Base-by-base conservation (phyloP, 2,113 vertebrate genomes). In the Otus sunia region DNA sequence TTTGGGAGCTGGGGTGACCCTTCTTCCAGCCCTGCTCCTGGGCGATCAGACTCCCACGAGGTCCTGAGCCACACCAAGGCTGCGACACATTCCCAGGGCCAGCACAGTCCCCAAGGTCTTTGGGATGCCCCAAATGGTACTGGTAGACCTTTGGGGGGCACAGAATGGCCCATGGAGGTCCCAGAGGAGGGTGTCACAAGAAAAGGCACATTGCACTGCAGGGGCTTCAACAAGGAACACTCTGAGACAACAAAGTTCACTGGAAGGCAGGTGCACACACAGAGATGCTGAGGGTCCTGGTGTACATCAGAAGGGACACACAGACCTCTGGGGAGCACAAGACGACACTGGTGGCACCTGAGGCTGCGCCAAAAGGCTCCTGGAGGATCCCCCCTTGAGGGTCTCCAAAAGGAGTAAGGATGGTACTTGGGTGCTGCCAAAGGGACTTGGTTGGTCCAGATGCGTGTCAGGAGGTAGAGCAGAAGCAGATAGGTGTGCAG, bases 31-130 rank as follows among this genome's bases (percentile, higher is more conserved):
- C 64, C 47, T 45, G 32, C 21, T 69, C n/a, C 41, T 19, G 82
- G 21, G 34, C 6, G 1, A 45, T 27, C 8, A 2, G 18, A 16
- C 27, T 45, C 26, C 53, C 10, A 13, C 0, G 1, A 26, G 5
- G 17, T 59, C 15, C 37, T 32, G 53, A 60, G 37, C 45, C 45
- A 21, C 19, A 47, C 45, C 45, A 47, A 47, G 45, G 18, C 60
- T 50, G 19, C 13, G 11, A 26, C 26, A 43, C 16, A 37, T 52
- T 16, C 26, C 20, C 26, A 52, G 20, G 26, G 55, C 62, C 30
- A 50, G 41, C 15, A 39, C 1, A 58, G n/a, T 22, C 34, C 37
- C 27, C 0, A 1, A 34, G 20, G 17, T 17, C 84, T 59, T 50
- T 30, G 21, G 14, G 18, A 27, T 62, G 4, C 18, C 21, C 52